Base-by-base conservation (phyloP, 2,113 vertebrate genomes). In the Silurus glanis region DNA sequence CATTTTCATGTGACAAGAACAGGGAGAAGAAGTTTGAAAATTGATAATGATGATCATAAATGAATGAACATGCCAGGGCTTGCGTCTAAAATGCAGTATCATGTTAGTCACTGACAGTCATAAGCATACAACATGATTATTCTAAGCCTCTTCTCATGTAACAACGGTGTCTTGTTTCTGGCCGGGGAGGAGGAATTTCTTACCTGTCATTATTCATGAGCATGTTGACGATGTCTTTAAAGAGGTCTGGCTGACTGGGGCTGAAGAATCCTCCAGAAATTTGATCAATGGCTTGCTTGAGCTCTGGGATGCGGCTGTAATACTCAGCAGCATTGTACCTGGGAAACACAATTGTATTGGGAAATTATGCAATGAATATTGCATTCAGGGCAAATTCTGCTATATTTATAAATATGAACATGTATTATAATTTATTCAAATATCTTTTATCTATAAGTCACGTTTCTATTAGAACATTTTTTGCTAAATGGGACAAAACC, bases 181-280 rank as follows among this genome's bases (percentile, higher is more conserved):
- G 55, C 28, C 67, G 14, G 2, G 45, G 21, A 58, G 53, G 12
- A 66, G 61, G 17, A 17, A 14, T 85, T 84, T 86, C 91, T 90
- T 91, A 96, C 95, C 95, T 95, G 94, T 96, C 95, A 80, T 96
- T 92, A 86, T 96, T 90, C 95, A 96, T 95, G 88, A 96, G 87
- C 94, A 96, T 94, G 93, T 96, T 95, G 90, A 98, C 95, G 0
- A 98, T 96, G 91, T 97, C 97, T 91, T 97, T 97, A 93, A 98
- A 98, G 89, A 97, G 94, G 92, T 97, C 95, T 0, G 96, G 97
- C 92, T 98, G 95, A 86, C 95, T 96, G 47, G 96, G 96, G 87
- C 96, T 96, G 90, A 98, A 98, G 94, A 95, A 97, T 87, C 97
- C 97, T 0, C 93, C 94, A 87, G 93, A 92, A 83, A 98, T 95